Base-by-base conservation (phyloP, 2,888 invertebrate species). In the Cerceris rybyensis region DNA sequence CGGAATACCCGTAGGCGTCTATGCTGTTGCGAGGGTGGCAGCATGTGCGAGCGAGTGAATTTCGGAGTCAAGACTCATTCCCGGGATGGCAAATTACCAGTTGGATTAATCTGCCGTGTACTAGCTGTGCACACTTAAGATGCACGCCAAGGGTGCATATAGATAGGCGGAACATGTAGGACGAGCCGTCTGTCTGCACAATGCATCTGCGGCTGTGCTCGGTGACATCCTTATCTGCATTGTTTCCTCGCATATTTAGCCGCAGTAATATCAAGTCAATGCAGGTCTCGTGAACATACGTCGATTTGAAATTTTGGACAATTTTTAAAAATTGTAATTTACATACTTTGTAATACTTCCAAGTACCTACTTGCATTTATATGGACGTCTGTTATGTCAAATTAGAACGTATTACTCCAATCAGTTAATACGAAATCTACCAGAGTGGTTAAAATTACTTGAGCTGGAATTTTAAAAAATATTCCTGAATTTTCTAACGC, bases 31-130 rank as follows among this genome's bases (percentile, higher is more conserved):
- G 50, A 58, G 39, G 67, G 59, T 57, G 65, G 72, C 57, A 52
- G 68, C 73, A 75, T 64, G 67, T 77, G 73, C 72, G 69, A 46
- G 49, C 72, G 64, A 66, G 60, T 67, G 73, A 81, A 81, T 85
- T 76, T 81, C 81, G 9, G 54, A 74, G 75, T 64, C 60, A 59
- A 49, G 79, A 70, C 71, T 83, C 79, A 70, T 79, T 85, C 74
- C 70, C 68, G 76, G 70, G 58, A 70, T 64, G 72, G 79, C 82
- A 75, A 85, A 83, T 85, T 85, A 85, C 78, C 70, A 78, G 67
- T 74, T 46, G 75, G 72, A 67, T 84, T 84, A 84, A 85, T 85
- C 75, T 49, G 64, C 55, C 71, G 70, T 63, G 65, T 65, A 74
- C 55, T 80, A 68, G 75, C 69, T 70, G 77, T 63, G 42, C 78